Evolutionary conservation across 2,888 invertebrate genomes (phyloP).

Genomic region (Orthosia incerta): DNA sequence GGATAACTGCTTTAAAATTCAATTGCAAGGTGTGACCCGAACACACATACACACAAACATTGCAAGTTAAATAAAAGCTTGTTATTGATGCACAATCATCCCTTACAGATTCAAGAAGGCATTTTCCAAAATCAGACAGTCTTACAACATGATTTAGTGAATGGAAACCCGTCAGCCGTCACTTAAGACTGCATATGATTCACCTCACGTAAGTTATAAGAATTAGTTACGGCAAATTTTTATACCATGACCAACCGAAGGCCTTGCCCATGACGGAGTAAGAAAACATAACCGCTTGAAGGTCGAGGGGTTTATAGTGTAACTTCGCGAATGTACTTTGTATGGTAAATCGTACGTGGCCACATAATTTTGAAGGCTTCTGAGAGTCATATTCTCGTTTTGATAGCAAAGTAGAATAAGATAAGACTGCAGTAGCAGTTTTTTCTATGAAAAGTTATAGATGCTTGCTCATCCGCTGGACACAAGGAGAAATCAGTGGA

Average conservation of each 20-base stretch:
- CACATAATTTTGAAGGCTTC: neutral
- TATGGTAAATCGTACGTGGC: neutral
- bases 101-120: neutral
- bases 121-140: neutral
- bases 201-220: conserved; percentile 48
- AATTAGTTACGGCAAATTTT: conserved; percentile 56
- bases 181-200: conserved; percentile 40
- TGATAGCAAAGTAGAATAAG: neutral
- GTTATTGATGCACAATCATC: no score
- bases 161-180: conserved; percentile 20
- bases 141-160: conserved; percentile 8
- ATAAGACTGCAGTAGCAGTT: neutral
- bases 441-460: neutral
- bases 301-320: conserved; percentile 21
- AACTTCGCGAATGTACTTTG: conserved; percentile 10
- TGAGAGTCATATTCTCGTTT: neutral
- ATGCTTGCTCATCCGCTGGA: neutral
- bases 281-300: conserved; percentile 41
- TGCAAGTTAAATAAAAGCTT: no score
- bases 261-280: conserved; percentile 39
- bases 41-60: no score
- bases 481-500: neutral
- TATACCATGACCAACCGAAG: conserved; percentile 55
- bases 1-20: no score
- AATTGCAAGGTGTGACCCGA: no score